Evolutionary conservation across 2,113 vertebrate genomes (phyloP).

Genomic region (Ctenodactylus gundi): DNA sequence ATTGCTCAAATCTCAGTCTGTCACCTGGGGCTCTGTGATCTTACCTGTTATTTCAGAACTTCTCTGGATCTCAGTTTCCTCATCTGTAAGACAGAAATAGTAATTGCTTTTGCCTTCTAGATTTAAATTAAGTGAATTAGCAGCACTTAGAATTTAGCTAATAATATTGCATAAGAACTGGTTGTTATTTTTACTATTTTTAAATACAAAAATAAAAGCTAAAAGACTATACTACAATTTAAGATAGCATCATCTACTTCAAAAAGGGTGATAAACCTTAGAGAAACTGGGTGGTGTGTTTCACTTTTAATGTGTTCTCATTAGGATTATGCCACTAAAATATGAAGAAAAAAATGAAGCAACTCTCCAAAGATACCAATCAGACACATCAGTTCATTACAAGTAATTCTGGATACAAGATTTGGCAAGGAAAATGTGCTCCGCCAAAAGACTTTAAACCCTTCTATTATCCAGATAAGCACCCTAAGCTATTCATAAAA

Average conservation of each 20-base stretch:
- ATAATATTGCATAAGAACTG: neutral
- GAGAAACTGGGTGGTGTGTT: neutral
- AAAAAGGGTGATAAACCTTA: neutral
- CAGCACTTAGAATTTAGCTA: neutral
- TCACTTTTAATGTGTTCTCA: neutral
- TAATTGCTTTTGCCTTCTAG: neutral
- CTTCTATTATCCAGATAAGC: constrained; percentile 2
- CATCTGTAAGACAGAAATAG: neutral
- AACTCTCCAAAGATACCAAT: constrained; percentile 18
- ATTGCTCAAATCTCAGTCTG: neutral
- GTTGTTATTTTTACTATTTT: neutral
- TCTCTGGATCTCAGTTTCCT: neutral
- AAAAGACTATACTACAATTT: neutral
- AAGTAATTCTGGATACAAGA: constrained; percentile 40
- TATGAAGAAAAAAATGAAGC: constrained; percentile 11
- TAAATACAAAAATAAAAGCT: neutral
- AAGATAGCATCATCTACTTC: neutral
- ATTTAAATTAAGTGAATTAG: neutral
- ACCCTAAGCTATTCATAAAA: constrained; percentile 45
- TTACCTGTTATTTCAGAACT: neutral
- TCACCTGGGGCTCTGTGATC: neutral
- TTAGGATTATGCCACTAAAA: neutral
- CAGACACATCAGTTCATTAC: constrained; percentile 44
- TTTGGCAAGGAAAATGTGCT: constrained; percentile 51
- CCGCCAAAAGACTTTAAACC: constrained; percentile 17